These are phyloP conservation scores for Nemopilema nomurai DNA, from an alignment of 30 jellyfish, hydroid and myxozoan genomes.

Conservation along the genomic window DNA sequence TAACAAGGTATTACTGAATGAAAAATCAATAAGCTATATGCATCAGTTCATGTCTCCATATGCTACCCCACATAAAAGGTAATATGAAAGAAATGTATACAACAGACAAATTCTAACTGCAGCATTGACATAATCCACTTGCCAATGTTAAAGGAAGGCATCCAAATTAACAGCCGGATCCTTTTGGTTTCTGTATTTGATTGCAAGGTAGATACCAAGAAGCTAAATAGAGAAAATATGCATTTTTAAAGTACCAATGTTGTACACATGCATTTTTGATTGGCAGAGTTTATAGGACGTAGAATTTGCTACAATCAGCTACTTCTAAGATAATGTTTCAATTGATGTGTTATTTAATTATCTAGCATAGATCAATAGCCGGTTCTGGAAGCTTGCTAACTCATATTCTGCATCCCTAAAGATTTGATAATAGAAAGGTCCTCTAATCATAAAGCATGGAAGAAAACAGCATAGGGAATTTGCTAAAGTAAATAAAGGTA, in stretches of 20 bases:
- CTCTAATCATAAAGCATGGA: not conserved
- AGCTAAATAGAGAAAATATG: conserved; percentile 55
- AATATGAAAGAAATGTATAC: not conserved
- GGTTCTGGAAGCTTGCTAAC: too few species aligned
- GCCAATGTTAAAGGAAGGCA: conserved; percentile 75
- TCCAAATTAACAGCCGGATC: conserved; percentile 93
- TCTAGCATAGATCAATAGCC: too few species aligned
- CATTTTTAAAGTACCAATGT: not conserved
- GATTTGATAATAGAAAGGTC: too few species aligned
- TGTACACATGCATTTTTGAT: not conserved
- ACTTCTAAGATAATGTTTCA: too few species aligned
- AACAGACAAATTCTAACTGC: not conserved
- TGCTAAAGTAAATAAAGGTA: not conserved
- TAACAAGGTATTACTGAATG: not conserved
- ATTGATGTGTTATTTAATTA: too few species aligned
- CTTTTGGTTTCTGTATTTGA: conserved; percentile 92
- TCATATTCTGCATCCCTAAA: too few species aligned
- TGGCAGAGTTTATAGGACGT: not conserved
- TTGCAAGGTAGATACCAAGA: conserved; percentile 92
- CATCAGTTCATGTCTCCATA: not conserved
- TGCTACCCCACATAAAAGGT: not conserved
- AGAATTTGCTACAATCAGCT: too few species aligned
- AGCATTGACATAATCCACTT: not conserved
- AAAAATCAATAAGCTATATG: not conserved
- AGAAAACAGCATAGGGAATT: not conserved